phyloP scores from a whole-genome alignment of 2,797 vertebrate genomes.

The Holocentrus rufus region DNA sequence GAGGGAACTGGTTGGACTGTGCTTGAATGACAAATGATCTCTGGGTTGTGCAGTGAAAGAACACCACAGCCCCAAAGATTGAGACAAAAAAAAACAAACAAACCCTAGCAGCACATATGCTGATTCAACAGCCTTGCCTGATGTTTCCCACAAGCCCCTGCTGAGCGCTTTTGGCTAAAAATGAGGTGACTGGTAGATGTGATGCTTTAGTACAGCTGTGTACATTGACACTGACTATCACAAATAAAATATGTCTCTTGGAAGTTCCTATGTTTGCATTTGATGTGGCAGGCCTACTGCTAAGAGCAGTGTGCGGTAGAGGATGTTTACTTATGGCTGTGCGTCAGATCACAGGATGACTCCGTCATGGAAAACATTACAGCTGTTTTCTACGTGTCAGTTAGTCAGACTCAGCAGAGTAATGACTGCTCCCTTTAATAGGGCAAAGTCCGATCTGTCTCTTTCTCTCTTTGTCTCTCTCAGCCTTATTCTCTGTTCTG shows the following conservation, averaged over 20 bases:
- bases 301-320: conserved; percentile 24
- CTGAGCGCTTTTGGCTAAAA: background rate
- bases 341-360: conserved; percentile 39
- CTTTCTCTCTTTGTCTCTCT: background rate
- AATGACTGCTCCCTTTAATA: conserved; percentile 7
- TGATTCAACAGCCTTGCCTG: too few species aligned
- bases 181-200: background rate
- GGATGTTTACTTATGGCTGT: conserved; percentile 67
- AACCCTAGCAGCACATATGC: too few species aligned
- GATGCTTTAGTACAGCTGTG: background rate
- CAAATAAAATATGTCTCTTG: background rate
- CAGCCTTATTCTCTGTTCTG: background rate
- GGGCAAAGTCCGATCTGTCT: conserved; percentile 48
- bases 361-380: conserved; percentile 63
- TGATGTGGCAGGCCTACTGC: background rate
- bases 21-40: too few species aligned
- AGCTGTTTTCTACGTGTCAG: conserved; percentile 22
- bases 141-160: too few species aligned
- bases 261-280: background rate
- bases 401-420: conserved; percentile 55
- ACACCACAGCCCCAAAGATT: too few species aligned
- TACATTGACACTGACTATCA: background rate
- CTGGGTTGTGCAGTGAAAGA: too few species aligned
- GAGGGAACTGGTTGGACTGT: too few species aligned
- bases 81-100: too few species aligned